Base-by-base conservation (phyloP, 1,140 invertebrate species). In the Polypedilum pembai region DNA sequence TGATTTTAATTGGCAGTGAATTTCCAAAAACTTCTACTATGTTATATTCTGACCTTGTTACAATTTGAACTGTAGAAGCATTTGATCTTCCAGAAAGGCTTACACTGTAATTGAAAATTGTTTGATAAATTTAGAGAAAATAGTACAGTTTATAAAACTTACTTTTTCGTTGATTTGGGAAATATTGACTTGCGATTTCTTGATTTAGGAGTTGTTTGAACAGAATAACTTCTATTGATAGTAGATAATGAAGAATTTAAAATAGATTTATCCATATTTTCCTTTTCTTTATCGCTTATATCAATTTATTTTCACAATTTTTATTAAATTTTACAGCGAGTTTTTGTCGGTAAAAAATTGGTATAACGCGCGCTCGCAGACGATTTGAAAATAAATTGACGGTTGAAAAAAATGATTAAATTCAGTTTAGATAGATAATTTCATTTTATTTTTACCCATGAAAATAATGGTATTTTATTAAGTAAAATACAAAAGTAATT, bases 1-100 rank as follows among this genome's bases (percentile, higher is more conserved):
- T 94, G 0, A 97, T 91, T 56, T 93, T 84, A 4, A 95, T 93
- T 65, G 94, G 94, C 17, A 95, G 81, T 4, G 92, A 86, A 33
- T 87, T 83, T 0, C 93, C 93, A 86, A 88, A 95, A 75, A 86
- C 88, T 82, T 93, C 90, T 1, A 92, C 87, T 24, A 86, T 85
- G 78, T 89, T 89, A 75, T 84, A 83, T n/a, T 86, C 82, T 5
- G 90, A 88, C 77, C 89, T 88, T 76, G 87, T 86, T 72, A 93
- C 87, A 10, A 91, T 83, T 83, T 91, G 88, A n/a, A 88, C 85
- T 69, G 65, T 69, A 2, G 87, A 88, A 75, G 88, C 87, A 76
- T 86, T 87, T 1, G 88, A 87, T 56, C 87, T 84, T 10, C 85
- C 86, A 0, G 88, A 88, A 8, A 86, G 77, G 76, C 87, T 88